These are phyloP conservation scores for Leptobrachium leishanense DNA, from an alignment of 2,113 vertebrate species.

Conservation along the genomic window DNA sequence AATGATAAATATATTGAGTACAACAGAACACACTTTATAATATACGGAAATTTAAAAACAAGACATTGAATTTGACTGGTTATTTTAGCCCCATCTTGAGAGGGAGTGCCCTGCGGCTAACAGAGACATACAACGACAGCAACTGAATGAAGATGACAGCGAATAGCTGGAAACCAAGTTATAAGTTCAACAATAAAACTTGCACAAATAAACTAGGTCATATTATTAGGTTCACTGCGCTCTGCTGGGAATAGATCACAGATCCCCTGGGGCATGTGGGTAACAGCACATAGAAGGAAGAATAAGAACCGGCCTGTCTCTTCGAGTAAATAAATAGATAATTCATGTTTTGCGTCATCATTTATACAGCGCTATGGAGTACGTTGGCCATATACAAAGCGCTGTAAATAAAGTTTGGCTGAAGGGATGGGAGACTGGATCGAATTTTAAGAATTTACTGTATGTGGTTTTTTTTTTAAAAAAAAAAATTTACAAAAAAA, in stretches of 20 bases:
- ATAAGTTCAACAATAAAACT: neutral
- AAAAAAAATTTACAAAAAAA: too few relatives aligned
- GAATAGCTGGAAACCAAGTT: neutral
- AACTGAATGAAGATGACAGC: neutral
- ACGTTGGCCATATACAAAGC: too few relatives aligned
- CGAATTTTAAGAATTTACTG: too few relatives aligned
- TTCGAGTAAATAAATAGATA: constrained; percentile 9
- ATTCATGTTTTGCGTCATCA: neutral
- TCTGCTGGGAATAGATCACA: constrained; percentile 3
- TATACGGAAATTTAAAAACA: too few relatives aligned
- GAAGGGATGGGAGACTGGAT: too few relatives aligned
- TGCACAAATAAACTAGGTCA: constrained; percentile 24
- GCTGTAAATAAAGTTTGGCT: too few relatives aligned
- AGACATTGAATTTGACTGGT: too few relatives aligned
- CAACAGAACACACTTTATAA: too few relatives aligned
- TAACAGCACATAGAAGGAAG: constrained; percentile 5
- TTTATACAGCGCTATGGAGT: too few relatives aligned
- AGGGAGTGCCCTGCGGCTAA: neutral
- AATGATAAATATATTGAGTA: too few relatives aligned
- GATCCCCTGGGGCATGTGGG: neutral
- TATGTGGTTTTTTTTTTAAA: too few relatives aligned
- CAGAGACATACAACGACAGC: neutral
- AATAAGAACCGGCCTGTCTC: constrained; percentile 6
- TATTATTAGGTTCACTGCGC: neutral
- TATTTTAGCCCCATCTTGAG: neutral